Percentiles rank a stretch among this genome's conserved stretches.
phyloP scores from a whole-genome alignment of 2,888 invertebrate genomes.

The Acleris emargana region DNA sequence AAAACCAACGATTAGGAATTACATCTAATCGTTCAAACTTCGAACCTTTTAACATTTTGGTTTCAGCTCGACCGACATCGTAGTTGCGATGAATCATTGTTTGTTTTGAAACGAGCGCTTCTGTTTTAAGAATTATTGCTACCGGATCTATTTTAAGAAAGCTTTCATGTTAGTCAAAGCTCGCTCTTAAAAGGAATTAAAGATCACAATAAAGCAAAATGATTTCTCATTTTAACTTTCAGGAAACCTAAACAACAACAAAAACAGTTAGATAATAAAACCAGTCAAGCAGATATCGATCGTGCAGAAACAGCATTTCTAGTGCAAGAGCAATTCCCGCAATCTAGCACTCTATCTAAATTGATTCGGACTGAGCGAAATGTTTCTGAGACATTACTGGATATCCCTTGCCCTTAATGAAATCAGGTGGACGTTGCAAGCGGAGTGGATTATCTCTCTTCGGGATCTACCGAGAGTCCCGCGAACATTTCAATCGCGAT shows the following conservation, averaged over 20 bases:
- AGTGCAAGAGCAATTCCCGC: conserved; percentile 51
- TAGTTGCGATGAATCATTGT: conserved; percentile 35
- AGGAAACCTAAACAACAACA: conserved; percentile 13
- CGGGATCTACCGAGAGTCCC: conserved; percentile 53
- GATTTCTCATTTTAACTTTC: conserved; percentile 3
- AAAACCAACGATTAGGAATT: conserved; percentile 48
- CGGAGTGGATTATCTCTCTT: conserved; percentile 52
- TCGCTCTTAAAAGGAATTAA: conserved; percentile 34
- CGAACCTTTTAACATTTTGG: conserved; percentile 20
- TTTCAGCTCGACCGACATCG: conserved; percentile 22
- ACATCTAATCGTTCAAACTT: conserved; percentile 28
- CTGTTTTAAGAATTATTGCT: conserved; percentile 37
- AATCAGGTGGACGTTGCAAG: conserved; percentile 60
- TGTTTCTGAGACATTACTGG: conserved; percentile 55
- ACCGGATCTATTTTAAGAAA: conserved; percentile 32
- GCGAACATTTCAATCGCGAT: conserved; percentile 73
- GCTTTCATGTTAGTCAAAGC: conserved; percentile 36
- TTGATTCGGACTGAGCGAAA: conserved; percentile 70
- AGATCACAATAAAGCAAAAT: conserved; percentile 27
- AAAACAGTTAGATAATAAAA: conserved; percentile 41
- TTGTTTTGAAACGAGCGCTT: conserved; percentile 35
- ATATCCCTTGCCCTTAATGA: conserved; percentile 55
- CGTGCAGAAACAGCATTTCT: conserved; percentile 60
- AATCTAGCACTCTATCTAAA: conserved; percentile 70
- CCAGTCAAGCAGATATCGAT: conserved; percentile 48